Base-by-base conservation (phyloP, 2,888 invertebrate genomes). In the Mallateleia sp. region DNA sequence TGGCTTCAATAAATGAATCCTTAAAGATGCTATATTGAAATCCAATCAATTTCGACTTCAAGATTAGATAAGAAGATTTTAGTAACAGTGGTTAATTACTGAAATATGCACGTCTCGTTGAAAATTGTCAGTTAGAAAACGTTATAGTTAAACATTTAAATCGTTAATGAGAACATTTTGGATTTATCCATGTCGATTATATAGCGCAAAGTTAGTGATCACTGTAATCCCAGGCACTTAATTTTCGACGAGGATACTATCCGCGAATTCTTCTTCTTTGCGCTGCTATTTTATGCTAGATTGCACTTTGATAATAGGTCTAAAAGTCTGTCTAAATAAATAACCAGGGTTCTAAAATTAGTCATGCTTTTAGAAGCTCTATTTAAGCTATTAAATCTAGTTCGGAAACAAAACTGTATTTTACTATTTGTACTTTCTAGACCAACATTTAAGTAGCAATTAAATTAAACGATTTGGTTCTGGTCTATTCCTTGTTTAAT, bases 271-370 rank as follows among this genome's bases (percentile, higher is more conserved):
- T 81, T 56, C 80, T 77, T 86, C 67, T 71, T 72, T 72, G 54
- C 9, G 22, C 15, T 20, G 22, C 45, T 69, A 64, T 77, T 81
- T 85, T 56, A 60, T 79, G 34, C 80, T 75, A 83, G 83, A 83
- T 83, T 87, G 80, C 83, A 69, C 32, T 75, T 78, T 83, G 87
- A 79, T 87, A 78, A 79, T 58, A 79, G 87, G 86, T 71, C 54
- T 67, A 25, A 34, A 58, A 78, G 67, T 77, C 71, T 15, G 54
- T 34, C 74, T 78, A 78, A 78, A 78, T 84, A 84, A 78, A 86
- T 86, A 86, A 56, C 71, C 24, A 28, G 42, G 64, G 54, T 81
- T 56, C 56, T 32, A n/a, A 79, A 84, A 72, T 84, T 78, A 84
- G 62, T 34, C 25, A 42, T 22, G 45, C 20, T 28, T 60, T 69